Evolutionary conservation across 2,797 vertebrate species (phyloP), one percentile per base, ranked within the genome.

Genomic region (Muscicapa striata): DNA sequence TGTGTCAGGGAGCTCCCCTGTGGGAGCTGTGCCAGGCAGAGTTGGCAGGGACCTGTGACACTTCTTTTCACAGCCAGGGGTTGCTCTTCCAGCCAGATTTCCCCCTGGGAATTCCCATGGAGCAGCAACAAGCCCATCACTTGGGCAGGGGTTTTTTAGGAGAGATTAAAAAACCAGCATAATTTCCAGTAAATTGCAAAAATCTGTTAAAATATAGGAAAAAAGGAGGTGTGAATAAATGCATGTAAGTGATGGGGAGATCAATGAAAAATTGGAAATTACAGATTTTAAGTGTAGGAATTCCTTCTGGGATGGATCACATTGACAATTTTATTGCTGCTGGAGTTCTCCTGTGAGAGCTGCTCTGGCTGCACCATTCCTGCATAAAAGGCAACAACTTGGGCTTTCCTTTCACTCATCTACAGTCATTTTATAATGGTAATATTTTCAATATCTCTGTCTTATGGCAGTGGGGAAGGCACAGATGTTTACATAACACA

Each of bases 201-300:
- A 68, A 66, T 9, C 8, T 0, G 0, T 48, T 40, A 36, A 45
- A 74, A 73, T 18, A 3, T 0, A 0, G 12, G 21, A 8, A 34
- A 77, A 77, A 81, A 27, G 8, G 32, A 72, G 11, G 38, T 52
- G 30, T 0, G 1, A 62, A 10, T 51, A 51, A 54, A 34, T 27
- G 23, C 1, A 13, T 4, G 19, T 22, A 7, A 48, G 8, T 22
- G n/a, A n/a, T 19, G 5, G 34, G 32, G 43, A 66, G 8, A n/a
- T 26, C 16, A 7, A 9, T 24, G 48, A 29, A 87, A 80, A 86
- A 59, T 5, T 36, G 29, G 30, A n/a, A 68, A 41, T 43, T 3
- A 13, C 1, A 34, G 27, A 20, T 54, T 80, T 52, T 59, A 5
- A 49, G 49, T 5, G 59, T 13, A 4, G 23, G 20, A 52, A 49